phyloP scores from a whole-genome alignment of 1,140 invertebrate species.

The Papilio dardanus region DNA sequence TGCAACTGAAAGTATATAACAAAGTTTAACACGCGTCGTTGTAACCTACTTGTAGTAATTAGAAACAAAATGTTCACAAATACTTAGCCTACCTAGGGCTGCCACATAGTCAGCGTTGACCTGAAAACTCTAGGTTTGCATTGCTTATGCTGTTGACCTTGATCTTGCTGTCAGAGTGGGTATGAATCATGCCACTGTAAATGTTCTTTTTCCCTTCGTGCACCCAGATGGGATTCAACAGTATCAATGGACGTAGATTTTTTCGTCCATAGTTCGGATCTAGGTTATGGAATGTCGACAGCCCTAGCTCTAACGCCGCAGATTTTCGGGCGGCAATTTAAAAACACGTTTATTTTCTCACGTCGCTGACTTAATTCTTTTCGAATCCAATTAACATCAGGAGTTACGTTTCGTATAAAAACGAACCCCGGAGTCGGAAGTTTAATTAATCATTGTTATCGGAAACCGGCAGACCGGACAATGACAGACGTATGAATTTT shows the following conservation, averaged over 20 bases:
- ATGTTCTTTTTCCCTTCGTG: no score
- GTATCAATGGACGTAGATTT: no score
- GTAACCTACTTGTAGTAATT: conserved; percentile 2
- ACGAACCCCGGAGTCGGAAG: conserved; percentile 4
- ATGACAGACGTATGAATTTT: conserved; percentile 4
- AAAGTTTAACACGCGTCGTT: neutral
- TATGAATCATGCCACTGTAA: neutral
- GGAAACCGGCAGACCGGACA: conserved; percentile 1
- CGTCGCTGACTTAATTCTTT: conserved; percentile 27
- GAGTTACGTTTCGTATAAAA: conserved; percentile 12
- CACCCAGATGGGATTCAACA: no score
- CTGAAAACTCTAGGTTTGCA: neutral
- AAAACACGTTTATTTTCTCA: conserved; percentile 37
- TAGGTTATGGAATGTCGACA: neutral
- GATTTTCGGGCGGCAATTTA: conserved; percentile 28
- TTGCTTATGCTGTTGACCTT: neutral
- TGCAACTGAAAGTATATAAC: neutral
- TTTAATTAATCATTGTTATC: conserved; percentile 28
- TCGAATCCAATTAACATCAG: conserved; percentile 32
- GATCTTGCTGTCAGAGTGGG: neutral
- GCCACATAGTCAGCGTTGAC: neutral
- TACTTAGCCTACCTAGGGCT: neutral
- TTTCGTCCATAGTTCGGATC: neutral
- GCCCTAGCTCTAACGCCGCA: neutral
- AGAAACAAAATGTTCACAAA: conserved; percentile 12